phyloP scores from a whole-genome alignment of 2,888 invertebrate species.

The Thymelicus sylvestris region DNA sequence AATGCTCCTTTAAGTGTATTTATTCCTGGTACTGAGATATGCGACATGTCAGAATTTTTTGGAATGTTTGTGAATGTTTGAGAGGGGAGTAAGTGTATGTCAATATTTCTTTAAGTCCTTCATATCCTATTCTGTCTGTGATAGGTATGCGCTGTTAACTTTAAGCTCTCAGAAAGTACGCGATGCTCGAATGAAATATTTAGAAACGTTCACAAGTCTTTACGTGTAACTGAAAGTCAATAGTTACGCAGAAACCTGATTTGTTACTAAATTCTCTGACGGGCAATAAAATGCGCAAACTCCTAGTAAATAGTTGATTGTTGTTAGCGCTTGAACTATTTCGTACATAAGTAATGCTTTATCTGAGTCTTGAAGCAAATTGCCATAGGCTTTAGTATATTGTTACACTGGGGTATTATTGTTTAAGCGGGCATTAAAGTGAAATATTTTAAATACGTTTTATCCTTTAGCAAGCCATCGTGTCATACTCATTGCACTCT shows the following conservation, averaged over 20 bases:
- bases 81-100: constrained; percentile 46
- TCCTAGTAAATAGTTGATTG: too few relatives aligned
- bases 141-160: neutral
- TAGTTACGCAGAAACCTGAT: neutral
- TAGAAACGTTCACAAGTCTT: neutral
- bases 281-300: too few relatives aligned
- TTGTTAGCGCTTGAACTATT: too few relatives aligned
- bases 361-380: too few relatives aligned
- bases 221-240: neutral
- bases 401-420: too few relatives aligned
- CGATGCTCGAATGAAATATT: neutral
- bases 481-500: too few relatives aligned
- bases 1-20: constrained; percentile 73
- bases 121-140: constrained; percentile 16
- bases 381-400: too few relatives aligned
- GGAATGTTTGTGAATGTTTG: constrained; percentile 37
- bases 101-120: constrained; percentile 46
- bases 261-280: too few relatives aligned
- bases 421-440: too few relatives aligned
- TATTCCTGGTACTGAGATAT: constrained; percentile 56
- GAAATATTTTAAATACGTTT: too few relatives aligned
- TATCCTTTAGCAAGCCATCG: too few relatives aligned
- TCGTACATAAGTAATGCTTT: too few relatives aligned
- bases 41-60: constrained; percentile 53
- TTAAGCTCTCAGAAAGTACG: neutral